These are phyloP conservation scores for Nymphalis polychloros DNA, from an alignment of 2,888 invertebrate species.

Conservation along the genomic window DNA sequence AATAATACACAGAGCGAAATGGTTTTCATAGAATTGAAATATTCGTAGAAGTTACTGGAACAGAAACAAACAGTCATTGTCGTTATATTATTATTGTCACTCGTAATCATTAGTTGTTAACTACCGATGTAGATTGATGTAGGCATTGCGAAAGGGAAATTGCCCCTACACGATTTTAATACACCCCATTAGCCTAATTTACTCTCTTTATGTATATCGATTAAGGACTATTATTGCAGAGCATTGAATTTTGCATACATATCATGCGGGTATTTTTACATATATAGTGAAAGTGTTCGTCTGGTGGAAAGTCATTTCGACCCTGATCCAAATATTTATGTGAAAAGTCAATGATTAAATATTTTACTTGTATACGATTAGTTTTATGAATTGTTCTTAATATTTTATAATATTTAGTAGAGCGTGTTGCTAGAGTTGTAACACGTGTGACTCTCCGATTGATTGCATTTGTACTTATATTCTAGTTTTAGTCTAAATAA, in stretches of 20 bases:
- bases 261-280: slow-evolving; percentile 31
- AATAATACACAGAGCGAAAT: background rate
- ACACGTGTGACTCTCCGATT: slow-evolving; percentile 3
- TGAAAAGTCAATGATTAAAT: background rate
- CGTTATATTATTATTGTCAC: slow-evolving; percentile 46
- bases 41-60: slow-evolving; percentile 25
- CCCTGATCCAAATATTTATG: background rate
- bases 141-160: slow-evolving; percentile 54
- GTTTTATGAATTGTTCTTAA: background rate
- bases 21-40: background rate
- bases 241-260: slow-evolving; percentile 9
- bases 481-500: background rate
- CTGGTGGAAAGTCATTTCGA: slow-evolving; percentile 9
- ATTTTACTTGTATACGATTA: background rate
- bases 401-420: slow-evolving; percentile 6
- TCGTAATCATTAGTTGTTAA: slow-evolving; percentile 48
- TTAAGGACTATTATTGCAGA: slow-evolving; percentile 24
- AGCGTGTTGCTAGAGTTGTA: slow-evolving; percentile 8
- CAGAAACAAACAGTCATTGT: slow-evolving; percentile 44
- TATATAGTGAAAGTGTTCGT: slow-evolving; percentile 15
- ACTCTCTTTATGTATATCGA: slow-evolving; percentile 15
- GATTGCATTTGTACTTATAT: background rate
- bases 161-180: slow-evolving; percentile 46
- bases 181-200: slow-evolving; percentile 25
- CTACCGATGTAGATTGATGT: slow-evolving; percentile 56